These are phyloP conservation scores for Ips typographus DNA, from an alignment of 1,140 invertebrate species.

Conservation along the genomic window DNA sequence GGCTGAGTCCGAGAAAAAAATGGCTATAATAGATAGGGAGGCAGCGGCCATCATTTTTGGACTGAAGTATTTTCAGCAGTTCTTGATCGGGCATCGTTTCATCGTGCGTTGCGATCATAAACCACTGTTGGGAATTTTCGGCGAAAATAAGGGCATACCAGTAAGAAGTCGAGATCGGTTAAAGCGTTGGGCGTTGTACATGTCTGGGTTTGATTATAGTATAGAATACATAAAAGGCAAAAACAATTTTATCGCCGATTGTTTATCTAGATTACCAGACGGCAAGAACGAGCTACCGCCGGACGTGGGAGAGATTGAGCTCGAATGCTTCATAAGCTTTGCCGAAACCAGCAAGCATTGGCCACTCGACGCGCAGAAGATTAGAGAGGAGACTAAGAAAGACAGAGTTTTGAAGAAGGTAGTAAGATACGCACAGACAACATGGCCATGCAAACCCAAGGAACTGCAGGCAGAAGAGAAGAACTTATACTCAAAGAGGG, in stretches of 20 bases:
- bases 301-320: conserved; percentile 10
- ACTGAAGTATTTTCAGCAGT: conserved; percentile 58
- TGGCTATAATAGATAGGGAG: conserved; percentile 59
- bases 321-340: conserved; percentile 10
- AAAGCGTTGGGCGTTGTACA: conserved; percentile 47
- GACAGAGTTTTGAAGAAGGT: not conserved
- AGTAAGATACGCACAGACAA: conserved; percentile 4
- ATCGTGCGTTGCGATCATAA: conserved; percentile 55
- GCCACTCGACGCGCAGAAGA: conserved; percentile 24
- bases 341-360: conserved; percentile 35
- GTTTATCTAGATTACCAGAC: conserved; percentile 42
- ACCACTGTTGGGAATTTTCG: conserved; percentile 55
- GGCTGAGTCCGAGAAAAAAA: conserved; percentile 53
- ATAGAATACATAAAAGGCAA: conserved; percentile 44
- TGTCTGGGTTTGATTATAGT: conserved; percentile 47
- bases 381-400: conserved; percentile 9
- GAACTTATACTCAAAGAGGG: too few relatives aligned
- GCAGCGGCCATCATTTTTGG: conserved; percentile 56
- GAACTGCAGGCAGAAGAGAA: too few relatives aligned
- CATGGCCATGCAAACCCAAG: conserved; percentile 20
- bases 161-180: conserved; percentile 43
- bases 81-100: conserved; percentile 56
- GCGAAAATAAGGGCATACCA: conserved; percentile 45
- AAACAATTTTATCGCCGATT: conserved; percentile 39
- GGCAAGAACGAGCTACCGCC: conserved; percentile 5